Conservation (phyloP, 2,113 vertebrate species). For the Coturnix japonica region DNA sequence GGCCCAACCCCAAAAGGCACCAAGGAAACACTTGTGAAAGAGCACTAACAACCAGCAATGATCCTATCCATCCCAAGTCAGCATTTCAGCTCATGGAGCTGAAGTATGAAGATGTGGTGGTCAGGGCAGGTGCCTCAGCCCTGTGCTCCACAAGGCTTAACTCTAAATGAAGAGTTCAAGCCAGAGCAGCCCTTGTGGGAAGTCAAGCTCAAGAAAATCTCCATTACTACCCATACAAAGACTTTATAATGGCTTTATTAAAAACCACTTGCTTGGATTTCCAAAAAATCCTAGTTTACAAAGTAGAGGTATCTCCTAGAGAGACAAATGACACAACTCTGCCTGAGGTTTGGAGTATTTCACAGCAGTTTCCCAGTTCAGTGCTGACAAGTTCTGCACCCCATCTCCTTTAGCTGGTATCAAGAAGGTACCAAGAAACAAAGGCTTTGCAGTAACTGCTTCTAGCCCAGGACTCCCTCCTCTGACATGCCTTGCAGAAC, state of each 20-base stretch:
- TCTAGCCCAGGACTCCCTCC: not conserved
- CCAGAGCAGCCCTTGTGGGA: not conserved
- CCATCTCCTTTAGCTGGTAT: not conserved
- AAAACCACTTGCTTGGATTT: not conserved
- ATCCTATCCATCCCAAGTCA: rapidly evolving
- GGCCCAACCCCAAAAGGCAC: not conserved
- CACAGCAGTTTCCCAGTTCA: not conserved
- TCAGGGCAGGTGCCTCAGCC: too few species aligned
- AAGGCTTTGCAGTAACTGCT: not conserved
- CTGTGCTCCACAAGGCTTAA: not conserved
- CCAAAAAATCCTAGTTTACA: not conserved
- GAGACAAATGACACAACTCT: not conserved
- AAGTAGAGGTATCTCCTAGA: not conserved
- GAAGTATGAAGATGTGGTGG: rapidly evolving
- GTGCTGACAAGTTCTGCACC: not conserved
- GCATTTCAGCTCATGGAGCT: not conserved
- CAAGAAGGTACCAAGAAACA: not conserved
- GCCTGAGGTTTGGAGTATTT: not conserved
- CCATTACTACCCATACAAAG: not conserved
- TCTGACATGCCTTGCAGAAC: not conserved
- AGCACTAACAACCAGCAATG: not conserved
- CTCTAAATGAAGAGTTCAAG: not conserved
- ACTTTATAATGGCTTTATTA: constrained; percentile 25
- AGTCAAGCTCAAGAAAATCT: not conserved
- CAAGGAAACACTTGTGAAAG: too few species aligned